These are phyloP conservation scores for Diplazon laetatorius DNA, from an alignment of 2,888 invertebrate genomes.

Conservation along the genomic window DNA sequence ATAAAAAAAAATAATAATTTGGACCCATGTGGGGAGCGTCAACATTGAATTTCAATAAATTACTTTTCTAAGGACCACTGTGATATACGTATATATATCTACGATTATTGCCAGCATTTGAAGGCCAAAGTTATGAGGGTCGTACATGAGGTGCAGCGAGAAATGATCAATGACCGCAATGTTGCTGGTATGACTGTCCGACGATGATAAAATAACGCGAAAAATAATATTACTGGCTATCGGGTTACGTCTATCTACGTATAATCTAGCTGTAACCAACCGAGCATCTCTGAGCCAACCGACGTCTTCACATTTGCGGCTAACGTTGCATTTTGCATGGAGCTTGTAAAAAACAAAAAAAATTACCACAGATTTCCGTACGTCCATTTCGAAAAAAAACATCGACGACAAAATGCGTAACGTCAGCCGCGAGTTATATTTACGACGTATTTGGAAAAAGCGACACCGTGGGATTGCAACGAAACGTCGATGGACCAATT, in stretches of 20 bases:
- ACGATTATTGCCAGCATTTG: slow-evolving; percentile 4
- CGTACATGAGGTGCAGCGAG: not conserved
- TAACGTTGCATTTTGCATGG: not conserved
- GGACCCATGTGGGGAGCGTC: too few relatives aligned
- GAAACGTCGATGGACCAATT: slow-evolving; percentile 7
- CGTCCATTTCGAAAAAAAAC: not conserved
- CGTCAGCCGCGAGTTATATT: slow-evolving; percentile 15
- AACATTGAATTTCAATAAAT: too few relatives aligned
- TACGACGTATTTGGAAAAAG: slow-evolving; percentile 10
- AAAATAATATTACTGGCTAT: slow-evolving; percentile 24
- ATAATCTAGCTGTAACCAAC: slow-evolving; percentile 14
- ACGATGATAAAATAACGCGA: slow-evolving; percentile 15
- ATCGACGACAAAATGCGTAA: slow-evolving; percentile 2
- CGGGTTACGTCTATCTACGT: slow-evolving; percentile 23
- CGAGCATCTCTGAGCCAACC: not conserved
- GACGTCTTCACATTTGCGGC: not conserved
- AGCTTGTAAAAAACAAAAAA: not conserved
- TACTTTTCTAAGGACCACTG: too few relatives aligned
- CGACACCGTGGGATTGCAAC: not conserved
- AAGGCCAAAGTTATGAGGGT: not conserved
- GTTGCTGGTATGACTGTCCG: not conserved
- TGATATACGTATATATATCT: slow-evolving; percentile 12
- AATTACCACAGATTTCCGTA: slow-evolving; percentile 26
- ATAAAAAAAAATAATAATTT: too few relatives aligned
- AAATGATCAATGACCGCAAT: slow-evolving; percentile 27